Percentiles rank a stretch among this genome's conserved stretches.
phyloP scores from a whole-genome alignment of 2,797 vertebrate genomes.

The Anas flavirostris region DNA sequence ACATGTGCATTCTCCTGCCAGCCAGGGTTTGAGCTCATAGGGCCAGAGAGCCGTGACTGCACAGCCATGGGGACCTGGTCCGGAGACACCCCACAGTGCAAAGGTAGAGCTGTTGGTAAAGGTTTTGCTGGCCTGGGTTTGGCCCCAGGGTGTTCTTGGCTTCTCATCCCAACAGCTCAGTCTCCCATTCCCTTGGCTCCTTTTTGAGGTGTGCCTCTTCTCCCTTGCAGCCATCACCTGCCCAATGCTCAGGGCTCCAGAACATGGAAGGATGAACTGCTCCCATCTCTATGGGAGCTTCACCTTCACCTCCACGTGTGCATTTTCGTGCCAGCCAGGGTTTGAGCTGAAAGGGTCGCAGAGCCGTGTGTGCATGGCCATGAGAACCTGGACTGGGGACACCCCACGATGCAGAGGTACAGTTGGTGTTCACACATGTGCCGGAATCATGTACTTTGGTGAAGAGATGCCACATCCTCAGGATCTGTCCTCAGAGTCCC shows the following conservation, averaged over 20 bases:
- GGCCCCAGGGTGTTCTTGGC: fast-evolving
- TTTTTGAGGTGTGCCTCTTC: neutral
- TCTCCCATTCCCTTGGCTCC: fast-evolving
- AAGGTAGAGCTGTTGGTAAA: conserved; percentile 14
- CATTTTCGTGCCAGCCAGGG: conserved; percentile 63
- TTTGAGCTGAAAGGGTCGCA: conserved; percentile 52
- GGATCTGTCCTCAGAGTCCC: neutral
- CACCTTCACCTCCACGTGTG: neutral
- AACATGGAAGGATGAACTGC: neutral
- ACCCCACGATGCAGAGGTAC: neutral
- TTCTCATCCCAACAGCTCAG: neutral
- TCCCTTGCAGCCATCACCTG: neutral
- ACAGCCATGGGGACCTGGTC: conserved; percentile 50
- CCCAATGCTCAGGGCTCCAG: neutral
- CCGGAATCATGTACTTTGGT: too few relatives aligned
- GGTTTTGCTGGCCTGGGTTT: neutral
- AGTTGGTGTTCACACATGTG: neutral
- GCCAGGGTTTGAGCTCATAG: conserved; percentile 63
- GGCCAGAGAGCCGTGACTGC: conserved; percentile 49
- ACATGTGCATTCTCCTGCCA: too few relatives aligned
- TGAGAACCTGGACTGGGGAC: conserved; percentile 1
- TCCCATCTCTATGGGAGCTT: neutral
- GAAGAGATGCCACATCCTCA: neutral
- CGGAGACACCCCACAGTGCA: fast-evolving
- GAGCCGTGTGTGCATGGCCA: conserved; percentile 59